Conservation (phyloP, 2,113 vertebrate genomes). For the Aythya baeri region DNA sequence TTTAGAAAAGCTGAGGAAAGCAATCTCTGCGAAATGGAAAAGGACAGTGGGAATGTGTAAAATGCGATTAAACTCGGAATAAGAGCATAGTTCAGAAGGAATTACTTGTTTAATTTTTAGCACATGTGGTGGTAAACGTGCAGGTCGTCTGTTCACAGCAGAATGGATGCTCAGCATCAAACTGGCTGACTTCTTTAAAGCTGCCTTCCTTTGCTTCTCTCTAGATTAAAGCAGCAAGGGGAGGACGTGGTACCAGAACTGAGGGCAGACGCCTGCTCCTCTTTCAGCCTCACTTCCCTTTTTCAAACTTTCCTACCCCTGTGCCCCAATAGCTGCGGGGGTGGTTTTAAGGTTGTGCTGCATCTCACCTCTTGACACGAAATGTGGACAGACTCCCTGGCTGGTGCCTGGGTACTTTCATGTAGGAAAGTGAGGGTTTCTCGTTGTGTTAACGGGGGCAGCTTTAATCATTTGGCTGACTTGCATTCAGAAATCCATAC, state of each 20-base stretch:
- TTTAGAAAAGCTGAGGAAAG: conserved; percentile 36
- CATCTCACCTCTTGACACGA: neutral
- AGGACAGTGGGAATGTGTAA: neutral
- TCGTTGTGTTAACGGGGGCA: neutral
- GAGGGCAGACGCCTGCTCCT: fast-evolving
- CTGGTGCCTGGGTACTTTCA: neutral
- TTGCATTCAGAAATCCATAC: neutral
- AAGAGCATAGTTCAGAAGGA: neutral
- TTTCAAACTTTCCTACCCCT: neutral
- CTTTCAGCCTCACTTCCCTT: neutral
- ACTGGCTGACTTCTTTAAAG: neutral
- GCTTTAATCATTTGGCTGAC: neutral
- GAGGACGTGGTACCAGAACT: fast-evolving
- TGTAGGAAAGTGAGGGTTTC: neutral
- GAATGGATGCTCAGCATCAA: neutral
- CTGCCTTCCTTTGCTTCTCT: neutral
- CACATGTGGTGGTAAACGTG: fast-evolving
- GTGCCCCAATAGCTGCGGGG: neutral
- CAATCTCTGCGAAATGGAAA: neutral
- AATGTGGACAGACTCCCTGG: neutral
- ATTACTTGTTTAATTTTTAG: neutral
- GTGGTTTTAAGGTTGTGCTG: neutral
- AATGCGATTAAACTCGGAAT: neutral
- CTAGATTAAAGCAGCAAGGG: neutral
- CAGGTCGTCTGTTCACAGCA: neutral